Conservation (phyloP, 2,113 vertebrate genomes). For the Leucopternis melanops region DNA sequence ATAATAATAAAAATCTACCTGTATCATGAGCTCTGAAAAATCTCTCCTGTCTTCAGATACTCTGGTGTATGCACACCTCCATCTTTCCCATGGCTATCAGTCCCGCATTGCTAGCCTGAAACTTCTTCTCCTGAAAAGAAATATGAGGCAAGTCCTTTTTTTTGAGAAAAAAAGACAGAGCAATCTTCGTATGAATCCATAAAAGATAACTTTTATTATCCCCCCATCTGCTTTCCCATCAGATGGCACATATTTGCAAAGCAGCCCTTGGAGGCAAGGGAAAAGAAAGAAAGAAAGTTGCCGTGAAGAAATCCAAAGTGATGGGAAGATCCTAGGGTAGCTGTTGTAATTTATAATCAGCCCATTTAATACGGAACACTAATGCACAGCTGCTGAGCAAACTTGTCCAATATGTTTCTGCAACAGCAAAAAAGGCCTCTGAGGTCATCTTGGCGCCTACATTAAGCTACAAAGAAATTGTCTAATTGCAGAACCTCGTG, state of each 20-base stretch:
- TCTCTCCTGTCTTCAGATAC: background rate
- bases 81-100: background rate
- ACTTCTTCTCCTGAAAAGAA: background rate
- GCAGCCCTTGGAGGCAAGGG: background rate
- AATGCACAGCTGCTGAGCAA: constrained; percentile 55
- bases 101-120: background rate
- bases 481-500: constrained; percentile 53
- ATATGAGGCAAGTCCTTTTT: background rate
- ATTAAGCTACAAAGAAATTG: background rate
- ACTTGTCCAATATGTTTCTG: constrained; percentile 32
- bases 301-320: background rate
- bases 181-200: background rate
- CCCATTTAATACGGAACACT: constrained; percentile 24
- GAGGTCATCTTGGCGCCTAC: constrained; percentile 34
- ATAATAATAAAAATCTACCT: background rate
- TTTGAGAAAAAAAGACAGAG: background rate
- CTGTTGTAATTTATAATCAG: constrained; percentile 47
- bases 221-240: background rate
- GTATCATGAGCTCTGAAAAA: background rate
- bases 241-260: background rate
- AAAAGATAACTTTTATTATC: background rate
- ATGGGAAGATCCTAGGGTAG: constrained; percentile 8
- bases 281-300: background rate
- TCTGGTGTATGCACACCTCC: background rate
- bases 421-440: constrained; percentile 12